Evolutionary conservation across 2,888 invertebrate genomes (phyloP).

Genomic region (Apomyelois bistriatella): DNA sequence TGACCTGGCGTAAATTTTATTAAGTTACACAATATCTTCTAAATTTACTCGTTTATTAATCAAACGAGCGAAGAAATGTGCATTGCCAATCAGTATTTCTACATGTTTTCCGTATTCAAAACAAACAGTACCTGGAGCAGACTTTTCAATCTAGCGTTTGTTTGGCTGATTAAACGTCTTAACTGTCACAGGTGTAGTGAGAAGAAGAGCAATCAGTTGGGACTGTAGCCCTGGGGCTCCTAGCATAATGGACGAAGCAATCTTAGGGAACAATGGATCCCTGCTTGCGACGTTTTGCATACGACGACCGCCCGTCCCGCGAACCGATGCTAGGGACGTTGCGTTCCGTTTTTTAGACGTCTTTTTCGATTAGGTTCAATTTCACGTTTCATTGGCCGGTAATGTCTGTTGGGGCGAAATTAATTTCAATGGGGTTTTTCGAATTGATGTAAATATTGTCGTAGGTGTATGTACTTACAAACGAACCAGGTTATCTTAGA

Average conservation of each 20-base stretch:
- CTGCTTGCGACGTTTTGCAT: constrained; percentile 73
- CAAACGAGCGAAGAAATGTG: too few species aligned
- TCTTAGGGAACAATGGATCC: constrained; percentile 70
- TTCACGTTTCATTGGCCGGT: constrained; percentile 23
- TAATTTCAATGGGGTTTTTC: constrained; percentile 13
- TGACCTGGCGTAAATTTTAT: too few species aligned
- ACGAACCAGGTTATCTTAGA: too few species aligned
- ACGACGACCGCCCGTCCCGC: constrained; percentile 59
- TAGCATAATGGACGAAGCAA: constrained; percentile 67
- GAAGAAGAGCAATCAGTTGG: constrained; percentile 55
- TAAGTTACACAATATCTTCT: too few species aligned
- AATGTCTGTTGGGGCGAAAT: constrained; percentile 12
- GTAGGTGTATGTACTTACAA: neutral
- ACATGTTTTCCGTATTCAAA: neutral
- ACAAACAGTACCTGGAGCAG: constrained; percentile 15
- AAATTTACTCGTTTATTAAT: too few species aligned
- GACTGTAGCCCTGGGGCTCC: constrained; percentile 44
- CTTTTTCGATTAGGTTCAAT: constrained; percentile 26
- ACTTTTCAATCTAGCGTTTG: constrained; percentile 54
- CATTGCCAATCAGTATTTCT: too few species aligned
- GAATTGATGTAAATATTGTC: neutral
- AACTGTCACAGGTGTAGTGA: constrained; percentile 37
- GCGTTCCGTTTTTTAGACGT: constrained; percentile 24
- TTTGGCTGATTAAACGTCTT: constrained; percentile 66
- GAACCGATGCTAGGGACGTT: constrained; percentile 38